Evolutionary conservation across 2,888 invertebrate species (phyloP).

Genomic region (Coelogynopora nodosa): DNA sequence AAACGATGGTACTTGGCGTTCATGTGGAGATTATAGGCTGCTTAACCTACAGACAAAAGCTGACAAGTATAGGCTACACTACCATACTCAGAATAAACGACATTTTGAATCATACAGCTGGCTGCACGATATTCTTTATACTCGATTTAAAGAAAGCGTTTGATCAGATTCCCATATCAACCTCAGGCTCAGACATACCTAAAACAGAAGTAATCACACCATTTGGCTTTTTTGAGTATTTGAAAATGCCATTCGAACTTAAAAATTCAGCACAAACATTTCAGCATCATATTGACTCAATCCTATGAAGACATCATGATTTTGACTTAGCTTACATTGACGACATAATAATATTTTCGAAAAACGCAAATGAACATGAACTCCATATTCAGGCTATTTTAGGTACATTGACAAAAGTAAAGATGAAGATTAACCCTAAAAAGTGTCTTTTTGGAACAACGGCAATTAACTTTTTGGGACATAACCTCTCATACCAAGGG

Average conservation of each 20-base stretch:
- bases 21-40: neutral
- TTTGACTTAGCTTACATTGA: neutral
- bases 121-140: neutral
- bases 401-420: neutral
- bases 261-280: neutral
- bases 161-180: neutral
- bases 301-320: neutral
- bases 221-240: neutral
- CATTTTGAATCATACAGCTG: neutral
- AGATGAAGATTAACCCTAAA: neutral
- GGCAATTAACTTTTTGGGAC: neutral
- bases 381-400: neutral
- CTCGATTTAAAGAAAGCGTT: neutral
- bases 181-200: neutral
- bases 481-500: neutral
- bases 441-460: neutral
- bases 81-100: neutral
- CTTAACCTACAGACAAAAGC: neutral
- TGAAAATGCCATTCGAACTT: neutral
- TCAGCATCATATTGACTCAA: neutral
- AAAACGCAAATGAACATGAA: neutral
- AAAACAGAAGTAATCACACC: neutral
- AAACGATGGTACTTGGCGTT: neutral
- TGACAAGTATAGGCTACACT: neutral
- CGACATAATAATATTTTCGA: neutral